Conservation (phyloP, 1,140 invertebrate genomes). For the Cotesia glomerata region DNA sequence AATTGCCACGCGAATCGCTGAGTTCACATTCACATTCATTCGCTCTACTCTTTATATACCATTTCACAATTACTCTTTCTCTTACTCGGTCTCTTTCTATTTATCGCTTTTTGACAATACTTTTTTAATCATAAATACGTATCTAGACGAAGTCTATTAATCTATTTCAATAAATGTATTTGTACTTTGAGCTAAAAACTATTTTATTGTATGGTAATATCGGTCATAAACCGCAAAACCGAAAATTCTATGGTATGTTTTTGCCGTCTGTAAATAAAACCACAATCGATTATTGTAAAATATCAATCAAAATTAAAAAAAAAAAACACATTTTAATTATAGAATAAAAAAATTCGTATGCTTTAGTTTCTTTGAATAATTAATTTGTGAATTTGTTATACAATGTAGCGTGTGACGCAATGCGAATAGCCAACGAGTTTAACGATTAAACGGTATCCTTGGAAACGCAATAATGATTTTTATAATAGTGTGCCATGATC, state of each 20-base stretch:
- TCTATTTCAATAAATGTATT: neutral
- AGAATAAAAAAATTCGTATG: neutral
- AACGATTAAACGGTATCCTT: constrained; percentile 32
- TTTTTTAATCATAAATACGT: too few species aligned
- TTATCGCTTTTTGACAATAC: too few species aligned
- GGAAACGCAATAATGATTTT: constrained; percentile 33
- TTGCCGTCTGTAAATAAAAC: neutral
- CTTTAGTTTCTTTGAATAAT: neutral
- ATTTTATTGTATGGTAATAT: constrained; percentile 4
- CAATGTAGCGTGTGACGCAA: constrained; percentile 11
- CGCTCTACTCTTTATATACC: neutral
- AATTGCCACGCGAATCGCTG: constrained; percentile 12
- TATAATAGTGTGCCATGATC: constrained; percentile 21
- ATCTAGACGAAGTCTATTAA: neutral
- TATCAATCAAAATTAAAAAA: neutral
- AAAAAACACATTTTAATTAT: neutral
- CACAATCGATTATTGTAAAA: neutral
- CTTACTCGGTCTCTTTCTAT: neutral
- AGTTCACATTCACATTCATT: constrained; percentile 4
- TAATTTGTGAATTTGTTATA: constrained; percentile 7
- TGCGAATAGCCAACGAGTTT: constrained; percentile 21
- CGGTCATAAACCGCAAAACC: constrained; percentile 10
- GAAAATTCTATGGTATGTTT: neutral
- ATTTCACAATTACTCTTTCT: neutral
- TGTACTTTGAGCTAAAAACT: neutral